Evolutionary conservation across 2,797 vertebrate genomes (phyloP).

Genomic region (Antrozous pallidus): DNA sequence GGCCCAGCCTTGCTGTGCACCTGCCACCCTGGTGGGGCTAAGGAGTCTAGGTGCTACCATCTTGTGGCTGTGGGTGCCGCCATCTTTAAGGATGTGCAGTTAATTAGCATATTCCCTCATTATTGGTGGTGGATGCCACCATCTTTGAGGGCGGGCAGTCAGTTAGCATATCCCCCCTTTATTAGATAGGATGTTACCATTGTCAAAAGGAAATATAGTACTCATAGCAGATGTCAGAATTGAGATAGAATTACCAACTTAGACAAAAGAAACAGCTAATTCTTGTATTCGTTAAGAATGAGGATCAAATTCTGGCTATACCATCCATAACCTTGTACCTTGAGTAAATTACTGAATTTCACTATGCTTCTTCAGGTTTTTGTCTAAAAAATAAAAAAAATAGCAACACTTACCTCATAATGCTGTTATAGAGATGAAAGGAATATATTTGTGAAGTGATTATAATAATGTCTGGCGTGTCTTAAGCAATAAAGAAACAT

Average conservation of each 20-base stretch:
- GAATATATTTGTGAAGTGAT: not conserved
- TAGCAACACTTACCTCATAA: not conserved
- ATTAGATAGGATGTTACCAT: not conserved
- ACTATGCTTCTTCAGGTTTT: not conserved
- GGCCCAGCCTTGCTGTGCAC: too few species aligned
- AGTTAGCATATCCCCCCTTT: too few species aligned
- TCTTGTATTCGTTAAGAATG: not conserved
- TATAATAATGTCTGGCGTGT: not conserved
- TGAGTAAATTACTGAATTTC: not conserved
- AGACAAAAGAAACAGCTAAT: not conserved
- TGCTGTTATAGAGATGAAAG: not conserved
- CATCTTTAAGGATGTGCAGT: too few species aligned
- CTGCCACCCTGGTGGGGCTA: too few species aligned
- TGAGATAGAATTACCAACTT: not conserved
- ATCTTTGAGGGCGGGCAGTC: too few species aligned
- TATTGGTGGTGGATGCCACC: too few species aligned
- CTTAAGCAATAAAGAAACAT: not conserved
- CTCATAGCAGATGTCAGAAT: not conserved
- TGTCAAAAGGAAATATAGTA: not conserved
- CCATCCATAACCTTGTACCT: fast-evolving
- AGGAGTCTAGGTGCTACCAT: too few species aligned
- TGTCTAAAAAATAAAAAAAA: not conserved
- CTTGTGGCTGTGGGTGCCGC: too few species aligned
- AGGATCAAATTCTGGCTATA: not conserved
- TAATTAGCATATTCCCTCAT: too few species aligned